Percentiles rank a stretch among this genome's conserved stretches.
phyloP scores from a whole-genome alignment of 2,113 vertebrate genomes.

The Osmerus eperlanus region DNA sequence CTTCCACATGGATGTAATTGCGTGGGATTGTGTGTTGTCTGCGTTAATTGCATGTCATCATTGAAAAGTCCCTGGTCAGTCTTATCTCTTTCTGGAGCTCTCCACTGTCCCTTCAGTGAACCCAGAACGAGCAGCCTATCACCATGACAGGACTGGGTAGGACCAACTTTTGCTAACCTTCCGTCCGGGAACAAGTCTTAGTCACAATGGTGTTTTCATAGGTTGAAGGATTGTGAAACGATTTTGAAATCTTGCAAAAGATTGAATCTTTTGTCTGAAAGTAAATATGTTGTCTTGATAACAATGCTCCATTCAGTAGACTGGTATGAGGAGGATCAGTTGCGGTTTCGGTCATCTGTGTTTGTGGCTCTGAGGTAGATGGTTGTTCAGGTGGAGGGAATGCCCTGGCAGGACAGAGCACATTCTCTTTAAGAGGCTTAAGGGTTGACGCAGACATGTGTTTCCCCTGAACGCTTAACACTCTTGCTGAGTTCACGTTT shows the following conservation, averaged over 20 bases:
- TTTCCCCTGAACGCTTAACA: too few species aligned
- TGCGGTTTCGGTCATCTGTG: too few species aligned
- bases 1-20: not conserved
- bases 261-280: not conserved
- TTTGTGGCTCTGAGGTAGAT: too few species aligned
- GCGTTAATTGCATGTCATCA: conserved; percentile 27
- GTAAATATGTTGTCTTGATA: not conserved
- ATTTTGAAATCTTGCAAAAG: too few species aligned
- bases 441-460: too few species aligned
- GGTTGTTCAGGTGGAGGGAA: too few species aligned
- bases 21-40: not conserved
- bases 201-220: too few species aligned
- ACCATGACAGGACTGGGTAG: conserved; percentile 12
- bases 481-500: too few species aligned
- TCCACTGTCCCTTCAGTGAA: conserved; percentile 44
- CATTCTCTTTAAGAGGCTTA: too few species aligned
- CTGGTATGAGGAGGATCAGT: too few species aligned
- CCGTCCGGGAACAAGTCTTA: conserved; percentile 32
- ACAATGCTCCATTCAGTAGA: not conserved
- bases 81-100: conserved; percentile 49
- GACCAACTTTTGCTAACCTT: conserved; percentile 31
- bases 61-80: conserved; percentile 34
- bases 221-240: too few species aligned
- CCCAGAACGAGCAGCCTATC: conserved; percentile 28
- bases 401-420: too few species aligned